Evolutionary conservation across 2,113 vertebrate genomes (phyloP).

Genomic region (Labeo catla): DNA sequence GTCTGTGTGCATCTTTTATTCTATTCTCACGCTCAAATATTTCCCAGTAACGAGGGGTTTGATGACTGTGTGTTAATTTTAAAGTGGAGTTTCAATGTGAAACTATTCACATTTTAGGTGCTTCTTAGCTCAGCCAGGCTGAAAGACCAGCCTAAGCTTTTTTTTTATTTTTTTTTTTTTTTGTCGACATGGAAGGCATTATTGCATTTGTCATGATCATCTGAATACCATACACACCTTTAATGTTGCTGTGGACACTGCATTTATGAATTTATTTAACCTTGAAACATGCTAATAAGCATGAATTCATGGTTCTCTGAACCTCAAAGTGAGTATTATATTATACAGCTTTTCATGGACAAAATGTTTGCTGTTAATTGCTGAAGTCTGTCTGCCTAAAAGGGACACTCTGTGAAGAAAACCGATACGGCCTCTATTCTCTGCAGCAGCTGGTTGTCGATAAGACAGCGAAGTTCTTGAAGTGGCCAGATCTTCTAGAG

Average conservation of each 20-base stretch:
- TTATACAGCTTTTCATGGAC: neutral
- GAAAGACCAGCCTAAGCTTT: neutral
- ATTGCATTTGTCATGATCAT: neutral
- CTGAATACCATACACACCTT: neutral
- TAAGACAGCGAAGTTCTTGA: neutral
- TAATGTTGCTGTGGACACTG: neutral
- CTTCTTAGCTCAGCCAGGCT: neutral
- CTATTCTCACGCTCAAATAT: slow-evolving; percentile 14
- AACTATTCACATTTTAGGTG: neutral
- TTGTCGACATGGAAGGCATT: neutral
- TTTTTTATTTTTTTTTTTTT: neutral
- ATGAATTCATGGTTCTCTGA: neutral
- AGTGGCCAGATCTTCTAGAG: slow-evolving; percentile 19
- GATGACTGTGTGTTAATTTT: slow-evolving; percentile 53
- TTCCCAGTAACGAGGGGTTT: slow-evolving; percentile 16
- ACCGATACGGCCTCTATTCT: slow-evolving; percentile 20
- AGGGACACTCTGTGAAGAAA: slow-evolving; percentile 46
- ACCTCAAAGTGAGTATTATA: neutral
- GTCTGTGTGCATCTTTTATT: neutral
- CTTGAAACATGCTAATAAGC: neutral
- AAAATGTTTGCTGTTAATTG: slow-evolving; percentile 22
- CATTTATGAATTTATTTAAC: neutral
- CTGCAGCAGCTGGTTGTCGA: neutral
- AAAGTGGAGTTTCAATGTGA: slow-evolving; percentile 23
- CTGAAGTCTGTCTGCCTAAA: slow-evolving; percentile 47